Conservation (phyloP, 2,113 vertebrate species). For the Gadus macrocephalus region DNA sequence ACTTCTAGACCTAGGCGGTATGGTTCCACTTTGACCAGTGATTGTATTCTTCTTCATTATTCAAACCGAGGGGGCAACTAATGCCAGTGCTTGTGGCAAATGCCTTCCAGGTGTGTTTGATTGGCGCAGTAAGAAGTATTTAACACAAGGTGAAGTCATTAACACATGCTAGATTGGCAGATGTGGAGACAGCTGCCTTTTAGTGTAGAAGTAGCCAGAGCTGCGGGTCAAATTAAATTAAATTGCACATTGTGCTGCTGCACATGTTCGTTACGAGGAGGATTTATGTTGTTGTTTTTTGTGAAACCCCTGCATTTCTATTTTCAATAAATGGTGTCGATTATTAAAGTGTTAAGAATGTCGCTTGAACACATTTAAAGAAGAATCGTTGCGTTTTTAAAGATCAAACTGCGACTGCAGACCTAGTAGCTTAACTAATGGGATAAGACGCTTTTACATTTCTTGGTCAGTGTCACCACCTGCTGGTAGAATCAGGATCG, state of each 20-base stretch:
- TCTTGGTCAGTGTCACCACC: constrained; percentile 31
- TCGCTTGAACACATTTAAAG: too few species aligned
- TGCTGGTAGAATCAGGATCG: constrained; percentile 33
- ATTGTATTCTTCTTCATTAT: constrained; percentile 92
- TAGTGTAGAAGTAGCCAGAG: constrained; percentile 14
- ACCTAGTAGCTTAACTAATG: too few species aligned
- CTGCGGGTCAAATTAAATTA: too few species aligned
- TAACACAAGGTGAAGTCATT: constrained; percentile 67
- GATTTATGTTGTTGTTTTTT: too few species aligned
- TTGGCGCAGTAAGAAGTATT: constrained; percentile 54
- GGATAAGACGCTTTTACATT: too few species aligned
- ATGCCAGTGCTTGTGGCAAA: constrained; percentile 78
- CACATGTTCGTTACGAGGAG: too few species aligned
- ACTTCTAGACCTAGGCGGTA: constrained; percentile 77
- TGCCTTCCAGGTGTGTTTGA: constrained; percentile 87
- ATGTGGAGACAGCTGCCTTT: constrained; percentile 46
- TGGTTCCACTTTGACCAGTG: constrained; percentile 92
- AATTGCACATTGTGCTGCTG: too few species aligned
- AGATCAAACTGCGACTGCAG: too few species aligned
- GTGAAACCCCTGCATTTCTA: too few species aligned
- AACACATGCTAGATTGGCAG: constrained; percentile 58
- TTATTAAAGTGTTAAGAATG: too few species aligned
- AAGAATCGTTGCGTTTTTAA: too few species aligned
- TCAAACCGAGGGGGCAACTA: constrained; percentile 81
- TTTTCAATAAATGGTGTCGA: too few species aligned